These are phyloP conservation scores for Mechanitis messenoides DNA, from an alignment of 2,888 invertebrate species.

Conservation along the genomic window DNA sequence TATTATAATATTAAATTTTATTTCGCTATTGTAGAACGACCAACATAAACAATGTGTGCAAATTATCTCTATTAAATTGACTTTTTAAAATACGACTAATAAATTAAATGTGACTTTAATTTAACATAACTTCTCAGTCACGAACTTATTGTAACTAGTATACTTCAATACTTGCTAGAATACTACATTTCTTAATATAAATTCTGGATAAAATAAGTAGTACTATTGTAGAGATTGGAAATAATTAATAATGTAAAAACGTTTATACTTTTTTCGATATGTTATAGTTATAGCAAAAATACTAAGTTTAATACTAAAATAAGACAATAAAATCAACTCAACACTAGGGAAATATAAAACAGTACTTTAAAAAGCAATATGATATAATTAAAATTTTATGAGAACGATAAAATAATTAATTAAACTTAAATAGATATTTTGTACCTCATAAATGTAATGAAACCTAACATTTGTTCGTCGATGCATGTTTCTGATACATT, in stretches of 20 bases:
- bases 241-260: too few species aligned
- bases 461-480: conserved; percentile 32
- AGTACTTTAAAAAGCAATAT: conserved; percentile 11
- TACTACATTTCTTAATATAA: too few species aligned
- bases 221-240: too few species aligned
- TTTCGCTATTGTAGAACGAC: conserved; percentile 32
- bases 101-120: conserved; percentile 42
- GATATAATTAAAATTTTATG: conserved; percentile 38
- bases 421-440: conserved; percentile 27
- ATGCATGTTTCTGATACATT: conserved; percentile 28
- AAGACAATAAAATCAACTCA: too few species aligned
- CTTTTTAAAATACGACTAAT: conserved; percentile 44
- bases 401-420: conserved; percentile 32
- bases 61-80: conserved; percentile 55
- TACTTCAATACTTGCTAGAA: too few species aligned
- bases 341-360: conserved; percentile 7
- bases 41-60: conserved; percentile 24
- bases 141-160: too few species aligned
- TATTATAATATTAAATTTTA: not conserved
- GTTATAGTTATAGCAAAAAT: too few species aligned
- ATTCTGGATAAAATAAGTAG: too few species aligned
- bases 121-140: conserved; percentile 24
- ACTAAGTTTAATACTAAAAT: too few species aligned
- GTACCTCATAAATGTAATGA: conserved; percentile 21
- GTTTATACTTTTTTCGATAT: too few species aligned